Conservation (phyloP, 2,888 invertebrate genomes). For the Chymomyza amoena region DNA sequence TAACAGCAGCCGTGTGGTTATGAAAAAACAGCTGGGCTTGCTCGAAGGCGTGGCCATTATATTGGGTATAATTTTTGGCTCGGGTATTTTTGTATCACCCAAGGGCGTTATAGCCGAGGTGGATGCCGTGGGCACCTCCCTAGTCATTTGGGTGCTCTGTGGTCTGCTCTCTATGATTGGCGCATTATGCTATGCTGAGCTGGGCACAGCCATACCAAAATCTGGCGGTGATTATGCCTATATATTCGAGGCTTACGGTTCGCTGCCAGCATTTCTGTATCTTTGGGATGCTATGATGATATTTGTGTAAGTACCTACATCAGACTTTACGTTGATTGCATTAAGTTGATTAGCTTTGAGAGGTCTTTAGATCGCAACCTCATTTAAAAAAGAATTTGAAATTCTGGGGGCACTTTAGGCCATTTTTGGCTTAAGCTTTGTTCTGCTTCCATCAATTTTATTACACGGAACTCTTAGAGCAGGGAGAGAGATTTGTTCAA, state of each 20-base stretch:
- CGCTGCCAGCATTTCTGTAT: slow-evolving; percentile 94
- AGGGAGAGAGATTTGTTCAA: too few relatives aligned
- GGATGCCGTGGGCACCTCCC: slow-evolving; percentile 92
- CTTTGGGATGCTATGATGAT: slow-evolving; percentile 98
- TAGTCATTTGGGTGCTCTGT: slow-evolving; percentile 92
- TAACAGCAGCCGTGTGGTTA: slow-evolving; percentile 81
- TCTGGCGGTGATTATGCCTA: slow-evolving; percentile 99
- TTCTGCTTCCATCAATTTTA: background rate
- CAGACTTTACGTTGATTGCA: background rate
- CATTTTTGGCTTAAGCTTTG: background rate
- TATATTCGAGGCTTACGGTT: slow-evolving; percentile 94
- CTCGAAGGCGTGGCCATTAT: slow-evolving; percentile 96
- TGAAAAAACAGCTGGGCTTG: slow-evolving; percentile 93
- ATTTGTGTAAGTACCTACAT: slow-evolving; percentile 88
- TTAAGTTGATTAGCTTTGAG: background rate
- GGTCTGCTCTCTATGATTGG: slow-evolving; percentile 95
- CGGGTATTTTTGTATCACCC: slow-evolving; percentile 97
- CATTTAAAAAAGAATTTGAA: background rate
- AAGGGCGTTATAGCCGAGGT: slow-evolving; percentile 95
- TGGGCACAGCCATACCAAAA: slow-evolving; percentile 89
- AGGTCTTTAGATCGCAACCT: background rate
- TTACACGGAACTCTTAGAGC: too few relatives aligned
- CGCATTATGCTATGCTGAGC: slow-evolving; percentile 97
- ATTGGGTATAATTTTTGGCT: slow-evolving; percentile 95
- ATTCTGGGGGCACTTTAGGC: background rate